Conservation (phyloP, 2,888 invertebrate genomes). For the Monoplex corrugatus region DNA sequence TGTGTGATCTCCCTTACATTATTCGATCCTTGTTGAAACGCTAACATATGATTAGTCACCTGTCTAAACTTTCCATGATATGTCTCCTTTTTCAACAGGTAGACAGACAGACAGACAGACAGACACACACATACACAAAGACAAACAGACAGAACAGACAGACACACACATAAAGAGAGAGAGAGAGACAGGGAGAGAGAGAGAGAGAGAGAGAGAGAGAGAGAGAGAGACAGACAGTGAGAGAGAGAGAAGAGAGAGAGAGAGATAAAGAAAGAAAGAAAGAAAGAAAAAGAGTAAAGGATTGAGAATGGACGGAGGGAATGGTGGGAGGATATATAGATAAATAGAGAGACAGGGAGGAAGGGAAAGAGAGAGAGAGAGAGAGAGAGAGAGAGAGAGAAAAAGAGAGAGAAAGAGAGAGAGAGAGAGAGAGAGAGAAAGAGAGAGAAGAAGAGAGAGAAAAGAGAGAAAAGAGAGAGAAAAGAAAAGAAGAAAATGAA, state of each 20-base stretch:
- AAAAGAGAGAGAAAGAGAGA: background rate
- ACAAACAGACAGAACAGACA: too few relatives aligned
- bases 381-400: constrained; percentile 35
- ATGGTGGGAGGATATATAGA: background rate
- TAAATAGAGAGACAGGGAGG: background rate
- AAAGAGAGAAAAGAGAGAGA: constrained; percentile 28
- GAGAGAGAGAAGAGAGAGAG: background rate
- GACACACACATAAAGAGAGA: too few relatives aligned
- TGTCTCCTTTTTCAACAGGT: too few relatives aligned
- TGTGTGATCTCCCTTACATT: too few relatives aligned
- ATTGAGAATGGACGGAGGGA: background rate
- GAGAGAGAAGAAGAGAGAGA: constrained; percentile 6
- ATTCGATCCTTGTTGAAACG: too few relatives aligned
- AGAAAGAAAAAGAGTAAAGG: too few relatives aligned
- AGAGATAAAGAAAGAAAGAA: background rate
- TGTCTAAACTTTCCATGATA: too few relatives aligned
- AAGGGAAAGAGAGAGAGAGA: background rate
- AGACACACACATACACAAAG: too few relatives aligned
- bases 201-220: background rate
- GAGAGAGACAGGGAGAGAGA: background rate
- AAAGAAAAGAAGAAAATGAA: background rate
- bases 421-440: constrained; percentile 34
- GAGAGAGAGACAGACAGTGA: background rate
- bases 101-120: too few relatives aligned
- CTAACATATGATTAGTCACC: too few relatives aligned